Conservation (phyloP, 2,888 invertebrate species). For the Dolichomitus sp. region DNA sequence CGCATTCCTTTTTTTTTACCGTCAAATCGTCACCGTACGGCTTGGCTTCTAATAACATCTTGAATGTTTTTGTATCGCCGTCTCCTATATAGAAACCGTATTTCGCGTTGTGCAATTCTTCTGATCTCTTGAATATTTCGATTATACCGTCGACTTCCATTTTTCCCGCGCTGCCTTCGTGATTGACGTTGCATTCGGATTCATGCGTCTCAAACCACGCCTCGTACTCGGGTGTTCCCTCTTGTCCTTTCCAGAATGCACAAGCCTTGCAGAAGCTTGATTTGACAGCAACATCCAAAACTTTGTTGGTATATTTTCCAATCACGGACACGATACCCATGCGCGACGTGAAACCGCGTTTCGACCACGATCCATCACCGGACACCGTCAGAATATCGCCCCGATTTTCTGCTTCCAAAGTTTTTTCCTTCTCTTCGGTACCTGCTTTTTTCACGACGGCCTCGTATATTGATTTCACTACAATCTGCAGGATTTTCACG, state of each 20-base stretch:
- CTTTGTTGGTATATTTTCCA: too few relatives aligned
- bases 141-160: slow-evolving; percentile 61
- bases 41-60: slow-evolving; percentile 55
- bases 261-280: slow-evolving; percentile 69
- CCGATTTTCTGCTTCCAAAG: slow-evolving; percentile 54
- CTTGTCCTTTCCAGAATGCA: slow-evolving; percentile 64
- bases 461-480: too few relatives aligned
- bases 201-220: slow-evolving; percentile 67
- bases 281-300: slow-evolving; percentile 62
- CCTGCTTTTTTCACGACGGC: slow-evolving; percentile 48
- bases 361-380: neutral
- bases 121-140: slow-evolving; percentile 69
- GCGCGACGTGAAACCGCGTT: too few relatives aligned
- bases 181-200: slow-evolving; percentile 68
- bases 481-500: too few relatives aligned
- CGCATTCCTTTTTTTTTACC: slow-evolving; percentile 42
- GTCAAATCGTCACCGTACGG: slow-evolving; percentile 51
- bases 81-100: slow-evolving; percentile 69
- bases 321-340: too few relatives aligned
- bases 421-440: slow-evolving; percentile 67
- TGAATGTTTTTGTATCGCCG: slow-evolving; percentile 68
- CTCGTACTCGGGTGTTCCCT: slow-evolving; percentile 63
- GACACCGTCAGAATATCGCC: slow-evolving; percentile 60
- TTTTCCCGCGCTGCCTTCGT: slow-evolving; percentile 59
- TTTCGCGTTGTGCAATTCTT: slow-evolving; percentile 58